Evolutionary conservation across 1,140 invertebrate species (phyloP).

Genomic region (Drosophila neocordata): DNA sequence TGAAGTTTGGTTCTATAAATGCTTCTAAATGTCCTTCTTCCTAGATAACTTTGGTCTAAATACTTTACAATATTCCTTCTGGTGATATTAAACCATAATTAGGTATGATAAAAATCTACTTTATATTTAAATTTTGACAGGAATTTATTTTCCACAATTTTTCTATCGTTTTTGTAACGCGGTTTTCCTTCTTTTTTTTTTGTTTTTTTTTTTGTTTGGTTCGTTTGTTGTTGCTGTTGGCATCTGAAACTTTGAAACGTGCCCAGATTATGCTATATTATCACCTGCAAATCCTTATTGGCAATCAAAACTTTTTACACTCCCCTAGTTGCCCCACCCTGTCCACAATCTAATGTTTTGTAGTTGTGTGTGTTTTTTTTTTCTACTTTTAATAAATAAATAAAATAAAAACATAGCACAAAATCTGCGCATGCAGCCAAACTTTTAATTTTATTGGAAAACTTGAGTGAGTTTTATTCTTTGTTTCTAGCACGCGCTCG

Average conservation of each 20-base stretch:
- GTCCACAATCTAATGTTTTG: conserved; percentile 33
- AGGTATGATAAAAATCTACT: neutral
- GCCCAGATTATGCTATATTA: conserved; percentile 79
- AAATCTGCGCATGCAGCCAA: conserved; percentile 74
- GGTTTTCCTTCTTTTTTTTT: neutral
- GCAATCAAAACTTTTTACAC: conserved; percentile 74
- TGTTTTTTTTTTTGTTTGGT: neutral
- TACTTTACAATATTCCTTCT: too few relatives aligned
- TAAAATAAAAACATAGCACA: conserved; percentile 30
- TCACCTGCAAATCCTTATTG: conserved; percentile 82
- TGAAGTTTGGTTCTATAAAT: too few relatives aligned
- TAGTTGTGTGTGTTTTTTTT: conserved; percentile 71
- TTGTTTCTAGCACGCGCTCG: neutral
- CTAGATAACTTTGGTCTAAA: too few relatives aligned
- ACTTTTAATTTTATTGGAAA: conserved; percentile 81
- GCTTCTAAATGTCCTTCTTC: too few relatives aligned
- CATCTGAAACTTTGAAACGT: conserved; percentile 48
- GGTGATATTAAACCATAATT: neutral
- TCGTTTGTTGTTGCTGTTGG: neutral
- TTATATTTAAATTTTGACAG: too few relatives aligned
- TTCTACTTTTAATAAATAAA: conserved; percentile 74
- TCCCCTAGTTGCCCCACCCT: neutral
- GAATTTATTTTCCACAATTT: neutral
- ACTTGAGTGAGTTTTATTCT: conserved; percentile 59
- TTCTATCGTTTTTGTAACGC: neutral